Evolutionary conservation across 2,113 vertebrate genomes (phyloP).

Genomic region (Micronisus gabar): DNA sequence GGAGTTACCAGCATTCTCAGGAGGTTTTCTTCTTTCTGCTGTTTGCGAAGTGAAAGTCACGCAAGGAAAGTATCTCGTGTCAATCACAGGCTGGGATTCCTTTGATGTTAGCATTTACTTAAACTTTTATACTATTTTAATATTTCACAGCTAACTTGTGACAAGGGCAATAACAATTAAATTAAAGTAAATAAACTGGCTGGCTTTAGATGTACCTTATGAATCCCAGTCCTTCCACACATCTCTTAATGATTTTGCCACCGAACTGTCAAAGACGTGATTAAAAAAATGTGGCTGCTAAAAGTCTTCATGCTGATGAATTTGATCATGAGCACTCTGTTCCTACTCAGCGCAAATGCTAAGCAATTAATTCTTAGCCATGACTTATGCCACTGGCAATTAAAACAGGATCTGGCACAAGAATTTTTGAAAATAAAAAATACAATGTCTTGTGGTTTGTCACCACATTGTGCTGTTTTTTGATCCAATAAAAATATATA

Average conservation of each 20-base stretch:
- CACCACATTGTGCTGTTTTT: not conserved
- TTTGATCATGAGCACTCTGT: not conserved
- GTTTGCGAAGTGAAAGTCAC: not conserved
- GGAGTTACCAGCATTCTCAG: not conserved
- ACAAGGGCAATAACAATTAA: constrained; percentile 24
- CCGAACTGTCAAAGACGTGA: not conserved
- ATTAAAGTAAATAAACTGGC: constrained; percentile 35
- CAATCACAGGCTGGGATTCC: not conserved
- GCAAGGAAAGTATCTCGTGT: not conserved
- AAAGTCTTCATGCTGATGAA: not conserved
- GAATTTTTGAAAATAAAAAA: not conserved
- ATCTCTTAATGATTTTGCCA: not conserved
- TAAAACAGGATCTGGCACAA: not conserved
- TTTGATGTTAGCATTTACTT: constrained; percentile 42
- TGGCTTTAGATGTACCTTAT: constrained; percentile 17
- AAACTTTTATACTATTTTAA: constrained; percentile 26
- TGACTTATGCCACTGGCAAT: not conserved
- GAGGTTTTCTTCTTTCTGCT: constrained; percentile 35
- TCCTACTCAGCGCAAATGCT: not conserved
- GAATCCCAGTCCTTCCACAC: not conserved
- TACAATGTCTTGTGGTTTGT: not conserved
- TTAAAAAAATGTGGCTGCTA: not conserved
- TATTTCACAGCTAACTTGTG: constrained; percentile 21
- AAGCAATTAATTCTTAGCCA: not conserved
- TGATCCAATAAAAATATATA: not conserved